Evolutionary conservation across 2,888 invertebrate genomes (phyloP).

Genomic region (Tenthredo livida): DNA sequence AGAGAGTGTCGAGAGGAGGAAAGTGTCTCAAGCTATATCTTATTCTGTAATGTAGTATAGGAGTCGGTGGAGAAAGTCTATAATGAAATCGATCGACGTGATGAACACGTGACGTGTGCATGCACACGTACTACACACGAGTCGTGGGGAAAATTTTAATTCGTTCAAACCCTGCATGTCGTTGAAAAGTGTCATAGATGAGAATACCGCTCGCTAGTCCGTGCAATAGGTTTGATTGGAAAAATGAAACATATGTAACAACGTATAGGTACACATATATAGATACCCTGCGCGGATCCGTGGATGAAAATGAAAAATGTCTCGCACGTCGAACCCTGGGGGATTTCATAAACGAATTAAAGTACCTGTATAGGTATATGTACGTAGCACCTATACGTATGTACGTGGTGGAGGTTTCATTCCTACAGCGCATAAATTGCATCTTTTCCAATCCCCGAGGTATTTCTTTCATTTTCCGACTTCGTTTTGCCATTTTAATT

Average conservation of each 20-base stretch:
- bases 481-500: background rate
- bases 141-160: background rate
- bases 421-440: conserved; percentile 11
- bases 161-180: background rate
- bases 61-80: background rate
- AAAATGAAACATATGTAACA: background rate
- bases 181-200: background rate
- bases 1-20: background rate
- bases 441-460: background rate
- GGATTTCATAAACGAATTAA: conserved; percentile 28
- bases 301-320: conserved; percentile 25
- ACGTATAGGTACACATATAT: background rate
- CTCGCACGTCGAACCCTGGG: conserved; percentile 23
- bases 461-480: background rate
- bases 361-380: background rate
- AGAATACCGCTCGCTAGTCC: background rate
- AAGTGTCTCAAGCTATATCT: background rate
- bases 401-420: background rate
- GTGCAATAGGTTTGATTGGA: conserved; percentile 3
- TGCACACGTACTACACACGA: background rate
- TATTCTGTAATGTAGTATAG: background rate
- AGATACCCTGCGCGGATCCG: background rate
- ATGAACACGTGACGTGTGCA: background rate
- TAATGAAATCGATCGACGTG: background rate
- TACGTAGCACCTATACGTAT: background rate